Base-by-base conservation (phyloP, 2,888 invertebrate species). In the Brachyptera risi region DNA sequence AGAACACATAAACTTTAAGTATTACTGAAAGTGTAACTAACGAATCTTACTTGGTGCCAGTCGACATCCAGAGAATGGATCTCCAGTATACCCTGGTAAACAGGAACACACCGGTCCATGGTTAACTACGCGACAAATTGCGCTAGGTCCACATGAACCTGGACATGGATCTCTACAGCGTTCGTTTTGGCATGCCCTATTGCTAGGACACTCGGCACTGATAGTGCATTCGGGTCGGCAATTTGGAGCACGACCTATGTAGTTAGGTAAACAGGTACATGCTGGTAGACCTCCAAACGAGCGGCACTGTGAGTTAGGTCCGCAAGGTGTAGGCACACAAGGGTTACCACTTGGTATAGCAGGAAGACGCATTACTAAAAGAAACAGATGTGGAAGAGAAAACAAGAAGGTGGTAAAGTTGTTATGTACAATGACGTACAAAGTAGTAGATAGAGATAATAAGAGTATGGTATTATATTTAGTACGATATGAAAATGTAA, bases 61-160 rank as follows among this genome's bases (percentile, higher is more conserved):
- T 21, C 27, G 51, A 70, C 89, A 92, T 69, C 88, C 89, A 68
- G 83, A 83, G 76, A 92, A 92, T 65, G 93, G 92, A 81, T 93
- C 88, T 44, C 93, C 93, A 5, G 86, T 86, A 73, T 86, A 91
- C 67, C 89, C 89, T 61, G 84, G 81, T 68, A 85, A 79, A 72
- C 94, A 94, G 67, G 85, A 86, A 72, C 94, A 94, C 66, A 88
- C 79, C 13, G 93, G 91, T 72, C 87, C 86, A 75, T 94, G 93
- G 72, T 89, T 88, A 67, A 89, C 83, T 65, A 92, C 92, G 68
- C 82, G 80, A 73, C 93, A 94, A 68, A 82, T 82, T 4, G 92
- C 85, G 69, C 87, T 85, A 49, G 82, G 76, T 21, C 93, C 92
- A 72, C 93, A 93, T 56, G 91, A 88, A 31, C 92, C 92, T 62